These are phyloP conservation scores for Cossypha niveicapilla DNA, from an alignment of 2,797 vertebrate species.

Conservation along the genomic window DNA sequence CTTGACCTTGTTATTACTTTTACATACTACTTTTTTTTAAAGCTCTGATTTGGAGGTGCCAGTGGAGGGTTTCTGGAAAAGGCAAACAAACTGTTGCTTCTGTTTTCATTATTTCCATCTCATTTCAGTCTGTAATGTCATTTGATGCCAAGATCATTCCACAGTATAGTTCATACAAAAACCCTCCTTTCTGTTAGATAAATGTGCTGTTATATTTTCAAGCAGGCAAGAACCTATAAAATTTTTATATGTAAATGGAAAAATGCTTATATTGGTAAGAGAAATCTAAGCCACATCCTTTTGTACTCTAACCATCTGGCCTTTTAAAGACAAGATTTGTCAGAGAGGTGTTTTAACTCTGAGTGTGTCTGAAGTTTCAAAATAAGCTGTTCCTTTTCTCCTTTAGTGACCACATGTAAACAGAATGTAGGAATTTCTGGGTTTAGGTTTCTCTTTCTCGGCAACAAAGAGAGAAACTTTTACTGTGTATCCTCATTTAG, in stretches of 20 bases:
- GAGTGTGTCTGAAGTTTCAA: neutral
- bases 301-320: neutral
- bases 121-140: neutral
- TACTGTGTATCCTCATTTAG: neutral
- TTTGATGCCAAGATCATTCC: neutral
- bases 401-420: neutral
- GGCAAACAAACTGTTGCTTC: neutral
- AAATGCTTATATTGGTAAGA: neutral
- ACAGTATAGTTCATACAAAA: neutral
- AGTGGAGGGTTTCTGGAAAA: neutral
- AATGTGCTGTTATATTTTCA: slow-evolving; percentile 15
- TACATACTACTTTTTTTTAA: neutral
- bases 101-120: slow-evolving; percentile 1
- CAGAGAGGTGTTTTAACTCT: neutral
- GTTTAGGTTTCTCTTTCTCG: neutral
- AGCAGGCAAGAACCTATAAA: neutral
- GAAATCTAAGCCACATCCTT: neutral
- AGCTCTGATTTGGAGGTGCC: neutral
- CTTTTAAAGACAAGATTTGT: neutral
- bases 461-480: neutral
- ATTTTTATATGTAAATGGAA: neutral
- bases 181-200: neutral
- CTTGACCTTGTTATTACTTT: neutral
- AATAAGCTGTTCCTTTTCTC: neutral
- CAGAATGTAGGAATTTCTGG: neutral